These are phyloP conservation scores for Anguilla marmorata DNA, from an alignment of 2,797 vertebrate genomes.

Conservation along the genomic window DNA sequence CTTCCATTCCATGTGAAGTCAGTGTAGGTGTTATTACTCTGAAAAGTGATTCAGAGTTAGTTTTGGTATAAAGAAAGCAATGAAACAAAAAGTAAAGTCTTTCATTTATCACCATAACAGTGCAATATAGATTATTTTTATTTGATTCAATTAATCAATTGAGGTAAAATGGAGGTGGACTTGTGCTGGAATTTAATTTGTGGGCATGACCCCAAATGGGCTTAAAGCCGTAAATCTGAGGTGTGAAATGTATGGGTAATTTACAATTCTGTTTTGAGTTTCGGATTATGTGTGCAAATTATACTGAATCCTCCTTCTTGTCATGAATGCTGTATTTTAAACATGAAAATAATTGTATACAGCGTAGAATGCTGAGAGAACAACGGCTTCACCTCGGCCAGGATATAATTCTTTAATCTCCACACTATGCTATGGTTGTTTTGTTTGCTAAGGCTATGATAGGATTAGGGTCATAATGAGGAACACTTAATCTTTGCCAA, in stretches of 20 bases:
- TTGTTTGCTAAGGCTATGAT: neutral
- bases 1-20: too few species aligned
- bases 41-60: too few species aligned
- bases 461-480: neutral
- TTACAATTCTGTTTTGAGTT: neutral
- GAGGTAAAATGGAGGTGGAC: too few species aligned
- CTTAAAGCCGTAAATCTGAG: neutral
- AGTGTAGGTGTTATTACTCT: too few species aligned
- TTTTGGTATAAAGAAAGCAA: too few species aligned
- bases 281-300: neutral
- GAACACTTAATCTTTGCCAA: neutral
- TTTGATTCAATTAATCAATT: too few species aligned
- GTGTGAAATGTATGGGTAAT: neutral
- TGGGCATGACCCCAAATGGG: too few species aligned
- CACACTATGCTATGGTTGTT: neutral
- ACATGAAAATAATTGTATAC: neutral
- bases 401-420: neutral
- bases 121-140: too few species aligned
- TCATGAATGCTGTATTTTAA: too few species aligned
- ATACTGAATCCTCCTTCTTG: neutral
- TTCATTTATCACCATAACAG: too few species aligned
- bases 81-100: too few species aligned
- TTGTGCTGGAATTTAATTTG: too few species aligned
- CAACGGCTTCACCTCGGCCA: neutral
- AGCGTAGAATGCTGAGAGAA: neutral